Conservation (phyloP, 2,797 vertebrate species). For the Trachurus trachurus region DNA sequence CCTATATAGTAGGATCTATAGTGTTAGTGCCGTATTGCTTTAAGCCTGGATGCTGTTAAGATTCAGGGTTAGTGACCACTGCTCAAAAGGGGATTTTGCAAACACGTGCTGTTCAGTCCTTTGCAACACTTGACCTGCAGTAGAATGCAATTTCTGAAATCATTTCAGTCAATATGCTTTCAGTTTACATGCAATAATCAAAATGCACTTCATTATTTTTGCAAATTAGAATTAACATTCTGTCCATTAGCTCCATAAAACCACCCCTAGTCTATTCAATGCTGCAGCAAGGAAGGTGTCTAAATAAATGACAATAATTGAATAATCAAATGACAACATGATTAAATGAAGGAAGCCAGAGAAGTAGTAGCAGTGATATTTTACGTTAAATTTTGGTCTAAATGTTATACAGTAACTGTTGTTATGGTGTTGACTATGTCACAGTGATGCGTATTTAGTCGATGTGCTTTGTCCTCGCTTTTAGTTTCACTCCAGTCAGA, state of each 20-base stretch:
- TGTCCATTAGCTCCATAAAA: background rate
- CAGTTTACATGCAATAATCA: conserved; percentile 71
- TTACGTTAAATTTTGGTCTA: conserved; percentile 25
- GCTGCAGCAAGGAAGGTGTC: conserved; percentile 37
- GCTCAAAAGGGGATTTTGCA: conserved; percentile 32
- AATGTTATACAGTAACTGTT: conserved; percentile 7
- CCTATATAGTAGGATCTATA: background rate
- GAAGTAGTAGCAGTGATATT: conserved; percentile 31
- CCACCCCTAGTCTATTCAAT: background rate
- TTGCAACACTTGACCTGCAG: conserved; percentile 40
- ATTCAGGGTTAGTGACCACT: conserved; percentile 60
- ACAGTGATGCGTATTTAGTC: conserved; percentile 2
- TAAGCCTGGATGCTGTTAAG: conserved; percentile 34
- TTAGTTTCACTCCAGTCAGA: conserved; percentile 39
- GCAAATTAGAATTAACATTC: conserved; percentile 2
- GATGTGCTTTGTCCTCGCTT: conserved; percentile 23
- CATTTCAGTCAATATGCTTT: conserved; percentile 53
- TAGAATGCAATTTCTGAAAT: conserved; percentile 24
- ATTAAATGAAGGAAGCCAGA: conserved; percentile 29
- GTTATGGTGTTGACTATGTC: conserved; percentile 32
- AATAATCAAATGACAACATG: background rate
- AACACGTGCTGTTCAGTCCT: conserved; percentile 61
- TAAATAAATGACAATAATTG: background rate
- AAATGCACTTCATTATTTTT: conserved; percentile 71
- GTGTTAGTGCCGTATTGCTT: conserved; percentile 56